Evolutionary conservation across 2,797 vertebrate species (phyloP), one percentile per base, ranked within the genome.

Genomic region (Notoglanidium macrostoma): DNA sequence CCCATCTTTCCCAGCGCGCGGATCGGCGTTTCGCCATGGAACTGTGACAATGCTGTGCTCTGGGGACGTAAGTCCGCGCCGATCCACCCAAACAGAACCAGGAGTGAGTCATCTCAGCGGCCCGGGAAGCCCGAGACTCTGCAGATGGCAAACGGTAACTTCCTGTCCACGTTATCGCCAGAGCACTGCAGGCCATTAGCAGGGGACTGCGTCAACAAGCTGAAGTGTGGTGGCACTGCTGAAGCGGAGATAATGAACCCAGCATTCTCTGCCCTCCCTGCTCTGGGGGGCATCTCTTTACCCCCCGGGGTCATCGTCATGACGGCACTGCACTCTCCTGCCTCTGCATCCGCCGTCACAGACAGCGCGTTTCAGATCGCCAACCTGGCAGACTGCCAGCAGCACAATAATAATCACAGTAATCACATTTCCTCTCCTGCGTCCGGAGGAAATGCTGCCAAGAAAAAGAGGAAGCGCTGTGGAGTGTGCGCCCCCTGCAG

Each of bases 291-390:
- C 95, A 96, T 99, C 96, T 98, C 98, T 95, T 96, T 99, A 96
- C 98, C 98, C 94, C 98, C 98, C 87, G 98, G 98, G 95, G 97
- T 99, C 96, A 98, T 99, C 97, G 98, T 99, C 97, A 99, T 99
- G 98, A 98, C 98, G 94, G 97, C 98, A 95, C 97, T 99, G 93
- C 98, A 98, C 97, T 99, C 98, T 94, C 98, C 98, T 95, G 97
- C 97, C 94, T 97, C 97, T 92, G 97, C 97, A 91, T 96, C 96
- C 93, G 97, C 98, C 96, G 97, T 99, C 96, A 97, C 98, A 96
- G 98, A 98, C 97, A 98, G 98, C 95, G 98, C 98, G 95, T 98
- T 99, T 97, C 97, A 98, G 95, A 98, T 99, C 95, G 98, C 98
- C 97, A 98, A 98, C 95, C 97, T 98, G 97, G 97, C 98, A 95